Evolutionary conservation across 2,888 invertebrate species (phyloP).

Genomic region (Hipparchia semele): DNA sequence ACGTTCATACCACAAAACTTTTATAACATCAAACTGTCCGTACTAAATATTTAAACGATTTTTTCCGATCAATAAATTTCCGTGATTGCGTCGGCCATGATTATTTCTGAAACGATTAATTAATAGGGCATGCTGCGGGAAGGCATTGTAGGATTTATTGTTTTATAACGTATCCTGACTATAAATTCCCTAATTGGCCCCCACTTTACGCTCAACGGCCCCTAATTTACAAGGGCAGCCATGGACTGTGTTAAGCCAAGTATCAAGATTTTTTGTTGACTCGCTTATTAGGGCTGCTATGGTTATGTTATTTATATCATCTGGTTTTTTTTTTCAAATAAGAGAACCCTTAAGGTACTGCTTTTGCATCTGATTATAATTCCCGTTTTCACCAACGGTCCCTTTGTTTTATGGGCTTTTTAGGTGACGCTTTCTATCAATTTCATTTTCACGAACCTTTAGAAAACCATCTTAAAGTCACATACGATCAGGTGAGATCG

Average conservation of each 20-base stretch:
- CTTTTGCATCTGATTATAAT: too few species aligned
- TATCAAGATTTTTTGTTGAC: constrained; percentile 59
- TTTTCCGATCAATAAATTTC: constrained; percentile 34
- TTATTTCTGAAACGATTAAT: constrained; percentile 56
- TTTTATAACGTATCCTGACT: constrained; percentile 75
- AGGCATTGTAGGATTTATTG: constrained; percentile 78
- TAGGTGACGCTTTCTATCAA: too few species aligned
- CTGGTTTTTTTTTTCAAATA: neutral
- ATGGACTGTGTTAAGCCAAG: constrained; percentile 49
- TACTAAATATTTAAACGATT: constrained; percentile 21
- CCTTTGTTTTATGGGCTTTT: too few species aligned
- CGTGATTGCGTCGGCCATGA: constrained; percentile 32
- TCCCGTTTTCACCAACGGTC: too few species aligned
- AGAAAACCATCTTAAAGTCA: too few species aligned
- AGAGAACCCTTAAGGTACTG: too few species aligned
- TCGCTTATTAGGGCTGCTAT: constrained; percentile 18
- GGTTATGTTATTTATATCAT: neutral
- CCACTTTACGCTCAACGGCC: constrained; percentile 71
- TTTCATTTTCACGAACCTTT: too few species aligned
- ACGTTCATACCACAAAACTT: neutral
- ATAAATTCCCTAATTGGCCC: constrained; percentile 79
- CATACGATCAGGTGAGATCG: too few species aligned
- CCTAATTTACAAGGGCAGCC: constrained; percentile 78
- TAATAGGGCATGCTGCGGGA: constrained; percentile 71
- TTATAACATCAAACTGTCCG: neutral